These are phyloP conservation scores for Patella vulgata DNA, from an alignment of 1,140 invertebrate genomes.

Conservation along the genomic window DNA sequence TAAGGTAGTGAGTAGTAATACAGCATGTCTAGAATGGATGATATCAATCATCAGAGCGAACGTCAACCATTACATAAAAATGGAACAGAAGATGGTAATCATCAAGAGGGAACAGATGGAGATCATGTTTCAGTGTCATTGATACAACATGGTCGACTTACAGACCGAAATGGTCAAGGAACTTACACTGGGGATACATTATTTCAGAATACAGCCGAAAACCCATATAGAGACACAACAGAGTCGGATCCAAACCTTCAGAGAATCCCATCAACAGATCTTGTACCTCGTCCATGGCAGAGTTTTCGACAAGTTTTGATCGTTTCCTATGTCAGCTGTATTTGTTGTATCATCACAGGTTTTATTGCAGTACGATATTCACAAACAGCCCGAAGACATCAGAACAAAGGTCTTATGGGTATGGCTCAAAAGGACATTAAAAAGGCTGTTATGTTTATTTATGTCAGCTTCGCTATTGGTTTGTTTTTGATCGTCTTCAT, in stretches of 20 bases:
- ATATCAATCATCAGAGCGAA: constrained; percentile 20
- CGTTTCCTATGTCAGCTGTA: constrained; percentile 46
- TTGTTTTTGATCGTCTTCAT: constrained; percentile 41
- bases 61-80: constrained; percentile 31
- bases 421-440: constrained; percentile 55
- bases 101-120: not conserved
- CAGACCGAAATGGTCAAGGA: constrained; percentile 25
- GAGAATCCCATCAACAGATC: constrained; percentile 49
- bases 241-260: constrained; percentile 48
- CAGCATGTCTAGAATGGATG: not conserved
- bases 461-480: constrained; percentile 47
- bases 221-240: constrained; percentile 60
- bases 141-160: constrained; percentile 19
- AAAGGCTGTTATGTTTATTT: constrained; percentile 47
- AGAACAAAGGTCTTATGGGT: constrained; percentile 57
- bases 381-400: constrained; percentile 46
- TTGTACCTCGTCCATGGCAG: constrained; percentile 52
- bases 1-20: too few relatives aligned
- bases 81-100: constrained; percentile 8
- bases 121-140: constrained; percentile 25
- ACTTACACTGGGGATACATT: constrained; percentile 44
- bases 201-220: constrained; percentile 42
- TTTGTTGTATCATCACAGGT: constrained; percentile 48
- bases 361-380: constrained; percentile 51
- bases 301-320: constrained; percentile 55